Base-by-base conservation (phyloP, 2,888 invertebrate species). In the Cantharis rufa region DNA sequence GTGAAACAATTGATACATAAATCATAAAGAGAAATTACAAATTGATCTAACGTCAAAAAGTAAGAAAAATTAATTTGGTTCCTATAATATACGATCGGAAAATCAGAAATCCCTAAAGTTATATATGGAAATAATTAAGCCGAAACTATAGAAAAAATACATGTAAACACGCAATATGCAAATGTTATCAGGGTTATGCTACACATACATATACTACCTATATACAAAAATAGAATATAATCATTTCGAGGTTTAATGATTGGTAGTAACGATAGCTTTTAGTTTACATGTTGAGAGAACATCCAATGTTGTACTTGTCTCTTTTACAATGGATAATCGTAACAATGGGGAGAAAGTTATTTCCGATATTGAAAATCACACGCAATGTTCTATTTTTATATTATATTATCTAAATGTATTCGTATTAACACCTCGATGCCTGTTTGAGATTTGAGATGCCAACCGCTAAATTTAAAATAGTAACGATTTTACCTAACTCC, bases 161-260 rank as follows among this genome's bases (percentile, higher is more conserved):
- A 71, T 64, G 62, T 16, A 48, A 75, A 62, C 75, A 75, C 75
- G 75, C 75, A 71, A 75, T 75, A 75, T 75, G 75, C 75, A 71
- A 75, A 75, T 75, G 64, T 68, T 75, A 75, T 75, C 71, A 62
- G 69, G 71, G 62, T 69, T 68, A 5, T 24, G 24, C 24, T 24
- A 28, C 10, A 28, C 48, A 75, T 69, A 48, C 48, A 48, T 48
- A 32, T 13, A n/a, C 13, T n/a, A 75, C 1, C 5, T 24, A 24
- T 24, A 24, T 71, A 71, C 75, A 48, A 75, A 75, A 75, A 75
- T 75, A 75, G 75, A 75, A 68, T 75, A 15, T 48, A 69, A 68
- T 69, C 71, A 75, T 69, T 75, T 71, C 68, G 27, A 69, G 27
- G 62, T 71, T 71, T 75, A 75, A 15, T 75, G 71, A 71, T 62